Evolutionary conservation across 2,797 vertebrate genomes (phyloP).

Genomic region (Catharus ustulatus): DNA sequence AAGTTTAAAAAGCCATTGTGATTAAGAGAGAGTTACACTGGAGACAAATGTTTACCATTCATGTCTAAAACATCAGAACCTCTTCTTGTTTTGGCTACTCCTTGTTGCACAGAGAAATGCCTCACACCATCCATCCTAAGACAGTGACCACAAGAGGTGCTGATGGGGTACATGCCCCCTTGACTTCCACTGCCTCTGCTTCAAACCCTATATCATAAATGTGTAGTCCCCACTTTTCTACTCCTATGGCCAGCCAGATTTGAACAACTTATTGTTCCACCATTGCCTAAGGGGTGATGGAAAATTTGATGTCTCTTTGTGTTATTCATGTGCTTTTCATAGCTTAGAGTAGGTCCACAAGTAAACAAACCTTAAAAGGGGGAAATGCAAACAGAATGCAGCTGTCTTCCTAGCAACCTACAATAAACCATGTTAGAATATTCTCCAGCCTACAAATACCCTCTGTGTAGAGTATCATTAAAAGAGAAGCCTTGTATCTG

Average conservation of each 20-base stretch:
- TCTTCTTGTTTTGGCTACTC: not conserved
- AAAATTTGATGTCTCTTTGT: not conserved
- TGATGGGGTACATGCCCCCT: fast-evolving
- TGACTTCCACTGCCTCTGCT: not conserved
- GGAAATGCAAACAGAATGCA: not conserved
- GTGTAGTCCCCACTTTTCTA: not conserved
- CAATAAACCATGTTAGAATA: not conserved
- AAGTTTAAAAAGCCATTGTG: not conserved
- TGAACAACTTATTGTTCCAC: not conserved
- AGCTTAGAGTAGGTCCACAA: not conserved
- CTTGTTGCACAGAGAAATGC: not conserved
- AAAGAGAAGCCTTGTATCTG: not conserved
- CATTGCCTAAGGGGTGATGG: not conserved
- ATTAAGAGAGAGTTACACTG: not conserved
- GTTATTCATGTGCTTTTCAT: not conserved
- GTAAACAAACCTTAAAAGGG: not conserved
- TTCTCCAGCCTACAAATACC: not conserved
- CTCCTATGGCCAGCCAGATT: not conserved
- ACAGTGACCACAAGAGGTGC: not conserved
- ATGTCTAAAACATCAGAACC: fast-evolving
- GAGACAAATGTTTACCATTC: not conserved
- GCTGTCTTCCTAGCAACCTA: not conserved
- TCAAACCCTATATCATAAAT: not conserved
- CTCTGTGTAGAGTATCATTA: not conserved
- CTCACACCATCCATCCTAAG: not conserved